Evolutionary conservation across 2,888 invertebrate genomes (phyloP), one percentile per base, ranked within the genome.

Genomic region (Cordylochernes scorpioides): DNA sequence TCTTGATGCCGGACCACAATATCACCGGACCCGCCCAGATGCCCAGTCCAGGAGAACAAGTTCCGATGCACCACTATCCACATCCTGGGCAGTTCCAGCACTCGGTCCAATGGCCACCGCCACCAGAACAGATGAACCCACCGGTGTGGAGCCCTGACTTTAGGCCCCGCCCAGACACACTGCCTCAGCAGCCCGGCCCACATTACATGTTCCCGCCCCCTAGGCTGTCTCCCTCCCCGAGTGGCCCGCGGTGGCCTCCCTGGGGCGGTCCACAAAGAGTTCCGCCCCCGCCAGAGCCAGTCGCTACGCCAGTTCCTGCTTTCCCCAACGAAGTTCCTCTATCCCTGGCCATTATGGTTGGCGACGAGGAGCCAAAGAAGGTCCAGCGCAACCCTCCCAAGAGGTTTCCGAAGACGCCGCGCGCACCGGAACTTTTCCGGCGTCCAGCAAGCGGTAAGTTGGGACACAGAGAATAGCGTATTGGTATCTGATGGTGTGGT

Each of bases 311-410:
- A 8, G 30, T 36, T 17, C 34, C 33, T 17, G 29, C 35, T 9
- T 29, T 36, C 27, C 36, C 40, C 15, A 39, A 42, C 30, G 44
- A 45, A 29, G 37, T 44, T 13, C 45, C 44, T 15, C 32, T 45
- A 6, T 41, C 45, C 5, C 32, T 45, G 15, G 41, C 45, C 2
- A 35, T 45, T 22, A 36, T 42, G 24, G 45, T 45, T 12, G 40
- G 39, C 18, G 39, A 38, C 16, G 39, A 42, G 31, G 33, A 30
- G 14, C 34, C 29, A 27, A 28, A 29, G 25, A 31, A 36, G 16
- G 28, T 30, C n/a, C 33, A 36, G 8, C 29, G 29, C 8, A 28
- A 29, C 21, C 15, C 15, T 9, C 5, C 16, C n/a, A 30, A 30
- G 31, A 21, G 36, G 26, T 28, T 27, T 15, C 29, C 28, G 14